Evolutionary conservation across 2,797 vertebrate genomes (phyloP).

Genomic region (Acipenser oxyrinchus): DNA sequence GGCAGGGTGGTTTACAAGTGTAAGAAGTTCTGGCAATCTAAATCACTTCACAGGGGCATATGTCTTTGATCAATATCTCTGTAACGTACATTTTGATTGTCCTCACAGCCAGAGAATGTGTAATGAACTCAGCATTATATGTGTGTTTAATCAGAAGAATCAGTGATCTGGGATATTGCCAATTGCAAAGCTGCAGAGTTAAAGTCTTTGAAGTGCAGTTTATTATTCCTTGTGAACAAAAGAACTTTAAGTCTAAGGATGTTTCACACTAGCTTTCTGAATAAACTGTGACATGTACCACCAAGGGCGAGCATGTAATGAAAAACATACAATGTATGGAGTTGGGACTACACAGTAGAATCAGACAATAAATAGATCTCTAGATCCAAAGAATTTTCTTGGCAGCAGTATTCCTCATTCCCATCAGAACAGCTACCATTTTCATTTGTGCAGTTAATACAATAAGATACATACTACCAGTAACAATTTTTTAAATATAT

Average conservation of each 20-base stretch:
- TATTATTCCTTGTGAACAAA: slow-evolving; percentile 20
- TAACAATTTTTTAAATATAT: too few relatives aligned
- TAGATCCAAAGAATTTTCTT: too few relatives aligned
- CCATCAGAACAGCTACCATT: too few relatives aligned
- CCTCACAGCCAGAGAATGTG: background rate
- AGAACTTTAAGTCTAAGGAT: background rate
- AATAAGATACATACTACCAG: too few relatives aligned
- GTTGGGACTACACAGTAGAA: background rate
- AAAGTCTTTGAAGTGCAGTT: slow-evolving; percentile 22
- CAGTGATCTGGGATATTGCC: slow-evolving; percentile 14
- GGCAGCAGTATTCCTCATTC: too few relatives aligned
- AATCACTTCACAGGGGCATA: too few relatives aligned
- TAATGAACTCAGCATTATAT: slow-evolving; percentile 16
- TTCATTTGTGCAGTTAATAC: too few relatives aligned
- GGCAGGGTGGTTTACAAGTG: too few relatives aligned
- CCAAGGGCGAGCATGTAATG: slow-evolving; percentile 22
- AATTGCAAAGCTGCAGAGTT: slow-evolving; percentile 32
- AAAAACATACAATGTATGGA: background rate
- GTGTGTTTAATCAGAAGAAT: slow-evolving; percentile 30
- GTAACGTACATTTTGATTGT: background rate
- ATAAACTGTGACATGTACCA: slow-evolving; percentile 10
- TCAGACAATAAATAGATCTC: background rate
- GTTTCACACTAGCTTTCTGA: slow-evolving; percentile 16
- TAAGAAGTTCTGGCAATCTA: too few relatives aligned
- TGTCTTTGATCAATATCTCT: too few relatives aligned